Evolutionary conservation across 2,113 vertebrate species (phyloP), one percentile per base, ranked within the genome.

Genomic region (Hippopotamus amphibius): DNA sequence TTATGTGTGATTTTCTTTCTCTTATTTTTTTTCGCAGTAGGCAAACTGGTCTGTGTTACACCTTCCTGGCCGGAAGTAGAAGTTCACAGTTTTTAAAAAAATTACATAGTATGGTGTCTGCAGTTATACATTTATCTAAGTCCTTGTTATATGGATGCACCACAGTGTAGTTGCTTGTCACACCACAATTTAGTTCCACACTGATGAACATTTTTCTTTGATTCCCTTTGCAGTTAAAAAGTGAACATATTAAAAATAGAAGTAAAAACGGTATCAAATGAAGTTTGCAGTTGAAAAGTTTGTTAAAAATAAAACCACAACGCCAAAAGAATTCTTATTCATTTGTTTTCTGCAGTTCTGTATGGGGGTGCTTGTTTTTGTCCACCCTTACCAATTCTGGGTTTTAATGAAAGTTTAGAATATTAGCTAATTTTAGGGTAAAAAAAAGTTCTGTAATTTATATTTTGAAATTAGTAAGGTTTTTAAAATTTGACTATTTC

Each of bases 401-500:
- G 26, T 80, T 80, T 95, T 80, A 50, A 80, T 80, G n/a, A 90
- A 72, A 81, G 57, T 74, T 79, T 48, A 86, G 48, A 90, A 26
- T 76, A 68, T 61, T 59, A 88, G 41, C 41, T 69, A 81, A 50
- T 76, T 91, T 80, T 66, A 87, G 14, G 6, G 16, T 80, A 1
- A 50, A 72, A 85, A 85, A 55, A 55, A 22, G 17, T 72, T 57
- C 77, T 77, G 5, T 76, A 57, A 48, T 86, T 96, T 82, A n/a
- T 57, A 71, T 86, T 96, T 87, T 96, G 68, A 88, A 94, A 59
- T 59, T 16, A 21, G 1, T 88, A 41, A 82, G 30, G 22, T 91
- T 86, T 89, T 46, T 24, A 30, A 74, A n/a, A 57, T 93, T 33
- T n/a, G 17, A 50, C 6, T 92, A 7, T 84, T 71, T 79, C 46